Percentiles rank a stretch among this genome's conserved stretches.
phyloP scores from a whole-genome alignment of 2,113 vertebrate species.

The Furnarius figulus region DNA sequence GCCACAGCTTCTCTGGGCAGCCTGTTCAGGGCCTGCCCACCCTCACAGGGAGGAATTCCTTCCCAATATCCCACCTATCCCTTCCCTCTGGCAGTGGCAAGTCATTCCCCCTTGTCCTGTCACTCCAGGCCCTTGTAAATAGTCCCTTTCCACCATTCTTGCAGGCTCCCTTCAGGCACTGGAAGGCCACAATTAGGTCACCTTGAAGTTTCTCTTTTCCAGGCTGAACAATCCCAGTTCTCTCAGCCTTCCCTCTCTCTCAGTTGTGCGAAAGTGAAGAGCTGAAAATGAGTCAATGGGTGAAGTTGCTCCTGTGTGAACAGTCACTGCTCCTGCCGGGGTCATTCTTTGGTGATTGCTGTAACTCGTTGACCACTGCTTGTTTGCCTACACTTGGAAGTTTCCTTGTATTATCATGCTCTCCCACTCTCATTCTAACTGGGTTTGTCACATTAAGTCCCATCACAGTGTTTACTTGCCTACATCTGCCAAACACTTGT shows the following conservation, averaged over 20 bases:
- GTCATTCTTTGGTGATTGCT: accelerated
- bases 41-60: background rate
- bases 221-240: background rate
- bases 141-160: background rate
- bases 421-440: background rate
- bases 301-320: background rate
- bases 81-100: accelerated
- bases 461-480: background rate
- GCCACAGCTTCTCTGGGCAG: background rate
- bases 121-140: background rate
- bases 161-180: background rate
- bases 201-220: background rate
- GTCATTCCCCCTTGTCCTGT: background rate
- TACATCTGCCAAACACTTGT: background rate
- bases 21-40: accelerated
- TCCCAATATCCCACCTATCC: accelerated
- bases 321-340: background rate
- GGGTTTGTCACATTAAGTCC: background rate
- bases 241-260: background rate
- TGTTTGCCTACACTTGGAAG: background rate
- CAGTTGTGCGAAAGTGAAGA: background rate
- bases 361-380: background rate
- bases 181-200: background rate
- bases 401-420: accelerated
- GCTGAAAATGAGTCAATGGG: background rate